Evolutionary conservation across 2,113 vertebrate genomes (phyloP).

Genomic region (Anhinga rufa): DNA sequence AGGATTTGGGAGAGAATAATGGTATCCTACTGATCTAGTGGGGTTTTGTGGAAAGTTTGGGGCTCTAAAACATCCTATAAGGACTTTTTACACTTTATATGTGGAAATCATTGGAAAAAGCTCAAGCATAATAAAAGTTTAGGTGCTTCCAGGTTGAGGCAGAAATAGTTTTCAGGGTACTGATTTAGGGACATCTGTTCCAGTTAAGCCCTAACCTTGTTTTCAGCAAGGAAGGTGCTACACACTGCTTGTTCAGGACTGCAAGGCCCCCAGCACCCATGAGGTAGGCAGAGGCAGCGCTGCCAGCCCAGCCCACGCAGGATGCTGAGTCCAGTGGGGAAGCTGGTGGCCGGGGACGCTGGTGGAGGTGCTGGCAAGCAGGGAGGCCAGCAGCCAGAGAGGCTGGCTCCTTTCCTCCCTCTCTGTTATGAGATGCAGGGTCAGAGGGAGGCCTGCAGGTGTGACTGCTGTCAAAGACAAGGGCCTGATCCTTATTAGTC

Average conservation of each 20-base stretch:
- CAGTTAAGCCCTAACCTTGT: not conserved
- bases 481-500: not conserved
- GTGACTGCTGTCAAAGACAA: not conserved
- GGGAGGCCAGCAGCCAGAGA: not conserved
- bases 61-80: not conserved
- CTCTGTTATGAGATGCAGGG: not conserved
- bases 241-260: not conserved
- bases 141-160: not conserved
- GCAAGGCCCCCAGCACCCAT: accelerated
- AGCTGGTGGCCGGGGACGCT: not conserved
- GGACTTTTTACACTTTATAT: not conserved
- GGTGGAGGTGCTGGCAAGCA: not conserved
- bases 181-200: not conserved
- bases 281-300: not conserved
- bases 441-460: not conserved
- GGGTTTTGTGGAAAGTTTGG: not conserved
- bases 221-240: not conserved
- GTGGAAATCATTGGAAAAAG: not conserved
- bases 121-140: not conserved
- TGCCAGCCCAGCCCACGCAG: not conserved
- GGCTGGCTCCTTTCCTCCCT: not conserved
- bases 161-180: not conserved
- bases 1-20: not conserved
- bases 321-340: not conserved
- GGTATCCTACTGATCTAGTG: not conserved